phyloP scores from a whole-genome alignment of 2,113 vertebrate species.

The Pogona vitticeps region DNA sequence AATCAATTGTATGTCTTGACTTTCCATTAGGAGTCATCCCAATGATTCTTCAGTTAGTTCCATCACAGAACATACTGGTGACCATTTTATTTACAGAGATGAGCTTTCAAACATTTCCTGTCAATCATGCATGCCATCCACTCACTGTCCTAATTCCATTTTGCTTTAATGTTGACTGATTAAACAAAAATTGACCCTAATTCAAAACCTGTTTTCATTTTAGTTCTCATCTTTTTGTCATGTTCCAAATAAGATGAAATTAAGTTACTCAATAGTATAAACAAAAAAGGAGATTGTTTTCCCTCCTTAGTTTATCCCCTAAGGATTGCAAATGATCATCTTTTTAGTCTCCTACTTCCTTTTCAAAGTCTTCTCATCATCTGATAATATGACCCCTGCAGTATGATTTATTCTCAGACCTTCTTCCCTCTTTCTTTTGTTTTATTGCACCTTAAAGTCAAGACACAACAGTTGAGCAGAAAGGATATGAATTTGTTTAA shows the following conservation, averaged over 20 bases:
- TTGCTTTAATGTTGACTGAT: constrained; percentile 75
- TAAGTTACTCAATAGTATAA: constrained; percentile 73
- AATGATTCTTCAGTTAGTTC: constrained; percentile 69
- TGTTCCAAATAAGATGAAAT: constrained; percentile 74
- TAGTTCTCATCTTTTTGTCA: constrained; percentile 75
- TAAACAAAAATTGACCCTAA: constrained; percentile 72
- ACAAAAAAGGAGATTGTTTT: constrained; percentile 69
- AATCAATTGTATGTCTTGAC: constrained; percentile 36
- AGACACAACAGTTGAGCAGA: neutral
- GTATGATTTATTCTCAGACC: constrained; percentile 10
- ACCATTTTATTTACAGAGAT: constrained; percentile 69
- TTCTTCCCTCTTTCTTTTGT: neutral
- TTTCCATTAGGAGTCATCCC: constrained; percentile 41
- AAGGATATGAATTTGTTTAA: neutral
- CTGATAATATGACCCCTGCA: constrained; percentile 23
- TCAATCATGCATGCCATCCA: constrained; percentile 70
- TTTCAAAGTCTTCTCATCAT: neutral
- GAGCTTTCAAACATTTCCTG: constrained; percentile 73
- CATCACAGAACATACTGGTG: constrained; percentile 63
- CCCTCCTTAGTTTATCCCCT: constrained; percentile 67
- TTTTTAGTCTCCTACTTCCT: constrained; percentile 49
- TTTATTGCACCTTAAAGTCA: neutral
- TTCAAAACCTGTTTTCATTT: constrained; percentile 77
- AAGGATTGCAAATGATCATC: constrained; percentile 52
- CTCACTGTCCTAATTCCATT: constrained; percentile 71